Evolutionary conservation across 2,797 vertebrate species (phyloP).

Genomic region (Enteromius viviparus): DNA sequence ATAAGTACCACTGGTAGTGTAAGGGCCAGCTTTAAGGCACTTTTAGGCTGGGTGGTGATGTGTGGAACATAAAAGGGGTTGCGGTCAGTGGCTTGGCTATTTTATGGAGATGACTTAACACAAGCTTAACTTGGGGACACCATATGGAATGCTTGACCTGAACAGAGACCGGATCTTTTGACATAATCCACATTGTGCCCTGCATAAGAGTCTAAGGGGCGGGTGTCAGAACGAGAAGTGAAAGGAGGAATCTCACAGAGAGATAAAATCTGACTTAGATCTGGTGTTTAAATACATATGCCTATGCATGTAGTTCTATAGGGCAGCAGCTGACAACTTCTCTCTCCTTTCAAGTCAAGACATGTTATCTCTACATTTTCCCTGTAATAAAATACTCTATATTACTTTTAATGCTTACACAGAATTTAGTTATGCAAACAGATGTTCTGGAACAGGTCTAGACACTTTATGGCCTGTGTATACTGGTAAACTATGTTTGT

Average conservation of each 20-base stretch:
- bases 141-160: conserved; percentile 11
- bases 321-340: background rate
- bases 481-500: background rate
- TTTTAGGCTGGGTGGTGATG: conserved; percentile 39
- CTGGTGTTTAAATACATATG: background rate
- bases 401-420: background rate
- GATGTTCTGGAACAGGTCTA: conserved; percentile 25
- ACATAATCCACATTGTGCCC: conserved; percentile 9
- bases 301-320: background rate
- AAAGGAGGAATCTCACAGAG: background rate
- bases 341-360: background rate
- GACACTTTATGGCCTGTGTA: conserved; percentile 17
- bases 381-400: background rate
- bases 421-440: conserved; percentile 17
- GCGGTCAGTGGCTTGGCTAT: conserved; percentile 45
- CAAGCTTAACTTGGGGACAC: conserved; percentile 37
- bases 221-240: background rate
- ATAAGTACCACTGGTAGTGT: conserved; percentile 10
- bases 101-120: conserved; percentile 51
- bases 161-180: background rate
- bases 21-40: conserved; percentile 25
- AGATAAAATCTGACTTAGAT: background rate
- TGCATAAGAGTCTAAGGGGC: background rate
- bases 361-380: background rate
- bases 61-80: conserved; percentile 44